Base-by-base conservation (phyloP, 2,888 invertebrate genomes). In the Itoplectis maculator region DNA sequence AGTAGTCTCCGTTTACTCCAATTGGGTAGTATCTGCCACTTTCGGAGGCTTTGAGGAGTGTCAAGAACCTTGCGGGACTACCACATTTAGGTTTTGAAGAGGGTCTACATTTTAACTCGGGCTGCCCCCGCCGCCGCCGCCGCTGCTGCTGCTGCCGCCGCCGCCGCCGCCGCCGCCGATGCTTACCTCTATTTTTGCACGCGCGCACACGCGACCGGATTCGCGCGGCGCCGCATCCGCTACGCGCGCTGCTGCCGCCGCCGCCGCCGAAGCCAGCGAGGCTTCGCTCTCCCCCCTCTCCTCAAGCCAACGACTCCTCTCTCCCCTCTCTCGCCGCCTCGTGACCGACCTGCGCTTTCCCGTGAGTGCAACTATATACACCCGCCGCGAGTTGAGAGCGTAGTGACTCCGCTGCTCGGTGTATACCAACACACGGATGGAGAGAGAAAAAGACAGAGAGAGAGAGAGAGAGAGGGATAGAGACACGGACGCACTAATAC, bases 151-250 rank as follows among this genome's bases (percentile, higher is more conserved):
- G 45, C 63, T 77, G 15, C 68, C 47, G n/a, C 35, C 47, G 42
- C 56, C 61, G 72, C 75, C 47, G 40, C 61, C 42, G n/a, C 42
- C 45, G 1, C n/a, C 11, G 35, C 72, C 74, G 65, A 72, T 80
- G 76, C 80, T 80, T 83, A 83, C 83, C 83, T 83, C 79, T 83
- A 83, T 81, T 79, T 81, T 83, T 84, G 81, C 66, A 72, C 61
- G 73, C 51, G 72, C 76, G 86, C 88, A 87, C 89, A 88, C 89
- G 89, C 85, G 86, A 87, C 85, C 88, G 88, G 84, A 80, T 82
- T 88, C 84, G 82, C 82, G 77, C 76, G 84, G 79, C 72, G 77
- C 65, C 81, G 76, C 74, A 79, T 81, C 72, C 85, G 84, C 79
- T 76, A 68, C 87, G 87, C 84, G 88, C 86, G 68, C 70, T 61